Conservation (phyloP, 2,888 invertebrate species). For the Tridacna crocea region DNA sequence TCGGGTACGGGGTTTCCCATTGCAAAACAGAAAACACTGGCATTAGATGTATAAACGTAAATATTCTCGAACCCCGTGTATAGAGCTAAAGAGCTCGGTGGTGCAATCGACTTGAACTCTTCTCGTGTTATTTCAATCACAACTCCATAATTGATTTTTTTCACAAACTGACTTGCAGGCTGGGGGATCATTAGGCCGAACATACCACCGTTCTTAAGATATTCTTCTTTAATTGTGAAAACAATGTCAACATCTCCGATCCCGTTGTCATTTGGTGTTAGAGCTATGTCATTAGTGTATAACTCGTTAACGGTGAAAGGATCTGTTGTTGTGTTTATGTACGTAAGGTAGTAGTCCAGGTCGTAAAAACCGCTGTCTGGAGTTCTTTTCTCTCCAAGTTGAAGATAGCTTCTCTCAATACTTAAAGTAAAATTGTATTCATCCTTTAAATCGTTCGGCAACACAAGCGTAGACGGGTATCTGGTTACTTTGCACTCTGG, state of each 20-base stretch:
- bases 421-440: slow-evolving; percentile 10
- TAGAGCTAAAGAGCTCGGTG: not conserved
- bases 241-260: not conserved
- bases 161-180: not conserved
- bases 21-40: slow-evolving; percentile 5
- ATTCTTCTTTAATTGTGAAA: not conserved
- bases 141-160: not conserved
- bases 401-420: not conserved
- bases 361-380: not conserved
- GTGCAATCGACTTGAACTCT: not conserved
- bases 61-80: not conserved
- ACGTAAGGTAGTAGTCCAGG: not conserved
- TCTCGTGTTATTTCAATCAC: not conserved
- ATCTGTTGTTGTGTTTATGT: not conserved
- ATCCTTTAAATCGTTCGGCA: not conserved
- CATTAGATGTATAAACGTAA: not conserved
- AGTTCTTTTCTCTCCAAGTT: not conserved
- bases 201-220: slow-evolving; percentile 5
- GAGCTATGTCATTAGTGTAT: not conserved
- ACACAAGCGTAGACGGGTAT: not conserved
- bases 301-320: not conserved
- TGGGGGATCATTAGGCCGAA: not conserved
- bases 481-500: not conserved
- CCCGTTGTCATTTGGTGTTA: not conserved
- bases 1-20: slow-evolving; percentile 13